Evolutionary conservation across 64 coral and sea anemone genomes (phyloP), one percentile per base, ranked within the genome.

Genomic region (Montipora efflorescens): DNA sequence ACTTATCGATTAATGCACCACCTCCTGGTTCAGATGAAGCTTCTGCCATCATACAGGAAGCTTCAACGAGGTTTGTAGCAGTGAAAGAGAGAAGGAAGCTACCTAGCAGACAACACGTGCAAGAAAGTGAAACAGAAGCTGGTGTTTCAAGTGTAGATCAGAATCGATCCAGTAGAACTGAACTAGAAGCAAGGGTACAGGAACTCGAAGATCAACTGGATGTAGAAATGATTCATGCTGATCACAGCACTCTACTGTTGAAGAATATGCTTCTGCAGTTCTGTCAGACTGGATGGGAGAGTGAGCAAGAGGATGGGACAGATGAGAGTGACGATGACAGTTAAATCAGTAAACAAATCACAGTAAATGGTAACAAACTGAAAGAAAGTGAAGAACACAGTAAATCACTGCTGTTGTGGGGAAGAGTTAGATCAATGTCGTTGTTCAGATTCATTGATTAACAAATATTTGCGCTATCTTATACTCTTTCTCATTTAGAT

Each of bases 371-470:
- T 57, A 11, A 57, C 53, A 57, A 28, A 28, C 28, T 28, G 1
- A 28, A 57, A 57, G 53, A 87, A 87, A 87, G 7, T 70, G 83
- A 87, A 69, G 83, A 87, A 87, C 25, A 87, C 58, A 28, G 28
- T 28, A 28, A 28, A 28, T 28, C 28, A 28, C 28, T 84, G 81
- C 12, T 48, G 75, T 87, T 87, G 83, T 71, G 83, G 83, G 64
- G 61, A 87, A 87, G 83, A 87, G 83, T 69, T 87, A 87, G 25
- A 68, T 87, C 83, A 87, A 87, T 70, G 5, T 66, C 69, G 22
- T 87, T 87, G 83, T 69, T 28, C 83, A 87, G 55, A 87, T 87
- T 87, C 83, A 45, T 87, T 87, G 45, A 87, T 87, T 87, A n/a
- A 87, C 83, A 87, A 87, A 87, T 87, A 25, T 43, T 87, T 87